Evolutionary conservation across 2,113 vertebrate genomes (phyloP).

Genomic region (Grammomys surdaster): DNA sequence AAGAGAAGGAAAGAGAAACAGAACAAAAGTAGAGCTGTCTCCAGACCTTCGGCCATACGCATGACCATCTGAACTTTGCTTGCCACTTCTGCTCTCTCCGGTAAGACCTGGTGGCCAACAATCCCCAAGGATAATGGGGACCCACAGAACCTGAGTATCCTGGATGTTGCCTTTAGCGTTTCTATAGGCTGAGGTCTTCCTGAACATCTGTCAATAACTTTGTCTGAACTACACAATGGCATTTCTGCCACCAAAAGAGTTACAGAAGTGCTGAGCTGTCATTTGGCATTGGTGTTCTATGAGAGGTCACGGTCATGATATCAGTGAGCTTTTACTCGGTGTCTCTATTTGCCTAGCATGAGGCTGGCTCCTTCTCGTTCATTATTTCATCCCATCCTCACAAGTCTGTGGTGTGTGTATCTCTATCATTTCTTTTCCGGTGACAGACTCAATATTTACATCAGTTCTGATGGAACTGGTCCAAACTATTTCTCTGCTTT

Average conservation of each 20-base stretch:
- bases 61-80: too few relatives aligned
- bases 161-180: background rate
- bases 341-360: background rate
- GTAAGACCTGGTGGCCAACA: too few relatives aligned
- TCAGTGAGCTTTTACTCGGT: background rate
- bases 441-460: background rate
- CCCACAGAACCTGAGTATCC: background rate
- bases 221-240: background rate
- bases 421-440: background rate
- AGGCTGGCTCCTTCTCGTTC: background rate
- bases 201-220: conserved; percentile 13
- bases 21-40: too few relatives aligned
- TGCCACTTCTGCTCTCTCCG: too few relatives aligned
- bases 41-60: too few relatives aligned
- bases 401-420: background rate
- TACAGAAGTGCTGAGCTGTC: background rate
- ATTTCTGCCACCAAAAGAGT: background rate
- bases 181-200: background rate
- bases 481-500: background rate
- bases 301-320: background rate
- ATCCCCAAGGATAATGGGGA: too few relatives aligned
- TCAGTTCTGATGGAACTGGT: background rate
- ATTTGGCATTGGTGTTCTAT: background rate
- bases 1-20: background rate
- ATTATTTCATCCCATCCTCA: background rate